Conservation (phyloP, 2,888 invertebrate species). For the Agelastica alni region DNA sequence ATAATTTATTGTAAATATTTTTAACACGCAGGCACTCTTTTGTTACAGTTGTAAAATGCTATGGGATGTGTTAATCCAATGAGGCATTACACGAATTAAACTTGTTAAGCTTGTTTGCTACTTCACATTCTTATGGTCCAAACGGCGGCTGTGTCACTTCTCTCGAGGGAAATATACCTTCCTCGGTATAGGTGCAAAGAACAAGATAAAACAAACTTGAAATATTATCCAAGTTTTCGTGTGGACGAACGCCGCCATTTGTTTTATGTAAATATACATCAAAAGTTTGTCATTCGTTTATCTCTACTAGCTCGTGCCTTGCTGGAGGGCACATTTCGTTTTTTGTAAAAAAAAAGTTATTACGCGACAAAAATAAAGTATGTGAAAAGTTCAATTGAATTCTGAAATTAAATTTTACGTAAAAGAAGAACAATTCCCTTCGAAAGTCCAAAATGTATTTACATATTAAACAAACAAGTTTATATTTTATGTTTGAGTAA, state of each 20-base stretch:
- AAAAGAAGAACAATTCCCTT: too few species aligned
- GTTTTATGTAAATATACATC: constrained; percentile 59
- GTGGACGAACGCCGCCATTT: constrained; percentile 58
- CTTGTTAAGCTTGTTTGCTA: too few species aligned
- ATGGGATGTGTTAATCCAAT: too few species aligned
- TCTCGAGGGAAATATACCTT: constrained; percentile 56
- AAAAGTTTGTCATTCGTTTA: constrained; percentile 56
- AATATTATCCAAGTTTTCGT: constrained; percentile 60
- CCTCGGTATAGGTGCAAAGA: constrained; percentile 47
- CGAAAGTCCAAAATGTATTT: too few species aligned
- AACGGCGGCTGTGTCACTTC: constrained; percentile 28
- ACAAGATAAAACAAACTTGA: constrained; percentile 49
- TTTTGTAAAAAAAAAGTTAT: constrained; percentile 1
- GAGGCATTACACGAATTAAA: too few species aligned
- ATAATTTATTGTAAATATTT: too few species aligned
- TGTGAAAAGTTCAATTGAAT: constrained; percentile 2
- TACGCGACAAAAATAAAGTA: background rate
- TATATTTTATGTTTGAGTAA: too few species aligned
- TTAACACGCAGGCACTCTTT: too few species aligned
- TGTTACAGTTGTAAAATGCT: too few species aligned
- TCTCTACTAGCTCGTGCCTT: constrained; percentile 38
- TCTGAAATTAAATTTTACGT: background rate
- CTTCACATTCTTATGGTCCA: constrained; percentile 12
- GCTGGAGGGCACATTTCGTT: constrained; percentile 11
- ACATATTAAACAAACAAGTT: too few species aligned